Evolutionary conservation across 2,113 vertebrate species (phyloP), one percentile per base, ranked within the genome.

Genomic region (Ammodytes marinus): DNA sequence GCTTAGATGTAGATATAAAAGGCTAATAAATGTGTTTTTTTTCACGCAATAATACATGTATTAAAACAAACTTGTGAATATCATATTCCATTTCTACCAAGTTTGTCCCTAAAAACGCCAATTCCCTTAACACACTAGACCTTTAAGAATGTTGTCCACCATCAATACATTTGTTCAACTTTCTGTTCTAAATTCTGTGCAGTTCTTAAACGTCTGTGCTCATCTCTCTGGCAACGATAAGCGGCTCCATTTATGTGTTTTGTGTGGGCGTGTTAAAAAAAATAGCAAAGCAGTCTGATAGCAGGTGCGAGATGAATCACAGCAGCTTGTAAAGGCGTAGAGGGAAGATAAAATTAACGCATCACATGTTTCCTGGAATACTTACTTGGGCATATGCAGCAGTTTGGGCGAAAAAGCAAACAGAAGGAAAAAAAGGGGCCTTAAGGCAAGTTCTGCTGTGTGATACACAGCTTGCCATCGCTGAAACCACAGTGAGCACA

Each of bases 361-460:
- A 79, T 84, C 57, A 66, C 74, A 80, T 74, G 73, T 82, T 86
- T 84, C 49, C 78, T 82, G 73, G 54, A 87, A 82, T 67, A 19
- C 52, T 75, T 54, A 69, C 50, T 71, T 50, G 46, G 82, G 74
- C 79, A 80, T 74, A 71, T 64, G 58, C 52, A 69, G 65, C 50
- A 54, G 37, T 67, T 69, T 69, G 69, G 73, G 69, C 74, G 50
- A 60, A 60, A 66, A 66, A 40, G 2, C 35, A 64, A 65, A 59
- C 8, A 39, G 43, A 43, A 27, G 27, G 37, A 58, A 73, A 69
- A 59, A 27, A 27, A 27, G 27, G 27, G 37, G 19, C 69, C 64
- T 52, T 3, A 9, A 82, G 59, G 67, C 53, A 27, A 43, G 13
- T 27, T 61, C 67, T 63, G 45, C 50, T 49, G 19, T 14, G 76